These are phyloP conservation scores for Eulemur macaco DNA, from an alignment of 2,113 vertebrate species.

Conservation along the genomic window DNA sequence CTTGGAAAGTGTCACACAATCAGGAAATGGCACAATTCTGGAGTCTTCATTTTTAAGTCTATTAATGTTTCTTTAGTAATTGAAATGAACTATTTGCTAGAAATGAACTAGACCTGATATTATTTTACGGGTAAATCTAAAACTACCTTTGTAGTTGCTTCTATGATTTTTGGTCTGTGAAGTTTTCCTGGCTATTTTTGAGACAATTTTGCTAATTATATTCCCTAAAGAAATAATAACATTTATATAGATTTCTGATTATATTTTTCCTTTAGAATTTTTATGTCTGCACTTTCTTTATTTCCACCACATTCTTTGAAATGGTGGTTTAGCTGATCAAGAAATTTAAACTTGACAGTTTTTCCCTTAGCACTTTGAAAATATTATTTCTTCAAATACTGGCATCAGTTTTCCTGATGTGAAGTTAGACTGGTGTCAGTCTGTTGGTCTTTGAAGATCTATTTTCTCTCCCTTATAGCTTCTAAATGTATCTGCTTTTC, in stretches of 20 bases:
- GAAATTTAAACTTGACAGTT: neutral
- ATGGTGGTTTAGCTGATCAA: neutral
- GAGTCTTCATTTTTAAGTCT: neutral
- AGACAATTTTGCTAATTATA: neutral
- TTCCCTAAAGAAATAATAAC: neutral
- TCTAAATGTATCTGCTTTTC: neutral
- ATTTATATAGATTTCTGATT: neutral
- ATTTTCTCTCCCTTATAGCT: neutral
- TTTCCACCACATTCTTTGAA: neutral
- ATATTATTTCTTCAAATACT: neutral
- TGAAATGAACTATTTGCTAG: neutral
- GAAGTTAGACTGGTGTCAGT: neutral
- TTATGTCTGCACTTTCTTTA: neutral
- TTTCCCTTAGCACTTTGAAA: neutral
- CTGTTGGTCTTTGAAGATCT: neutral
- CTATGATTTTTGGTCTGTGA: neutral
- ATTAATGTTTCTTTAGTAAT: conserved; percentile 7
- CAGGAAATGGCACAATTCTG: neutral
- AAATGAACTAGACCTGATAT: conserved; percentile 18
- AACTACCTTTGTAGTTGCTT: neutral
- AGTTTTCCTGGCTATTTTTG: neutral
- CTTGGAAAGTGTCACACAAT: conserved; percentile 18
- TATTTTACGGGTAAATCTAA: neutral
- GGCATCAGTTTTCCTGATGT: neutral
- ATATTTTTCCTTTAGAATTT: neutral